Conservation (phyloP, 30 jellyfish, hydroid and myxozoan species). For the Cassiopea andromeda region DNA sequence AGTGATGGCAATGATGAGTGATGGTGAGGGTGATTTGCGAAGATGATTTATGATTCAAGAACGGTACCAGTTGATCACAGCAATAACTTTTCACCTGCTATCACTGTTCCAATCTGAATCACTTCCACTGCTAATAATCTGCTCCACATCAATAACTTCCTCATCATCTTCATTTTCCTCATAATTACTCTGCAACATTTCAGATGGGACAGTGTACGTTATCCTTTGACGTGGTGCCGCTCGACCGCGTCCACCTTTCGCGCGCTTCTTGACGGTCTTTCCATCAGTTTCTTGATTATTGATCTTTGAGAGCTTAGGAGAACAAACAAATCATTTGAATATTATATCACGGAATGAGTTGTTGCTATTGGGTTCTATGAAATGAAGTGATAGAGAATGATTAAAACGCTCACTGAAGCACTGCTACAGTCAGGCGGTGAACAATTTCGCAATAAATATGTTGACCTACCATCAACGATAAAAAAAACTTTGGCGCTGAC, state of each 20-base stretch:
- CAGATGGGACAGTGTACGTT: slow-evolving; percentile 67
- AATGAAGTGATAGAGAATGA: too few relatives aligned
- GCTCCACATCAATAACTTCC: slow-evolving; percentile 47
- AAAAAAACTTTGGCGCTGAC: too few relatives aligned
- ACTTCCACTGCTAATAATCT: slow-evolving; percentile 48
- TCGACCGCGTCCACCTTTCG: slow-evolving; percentile 71
- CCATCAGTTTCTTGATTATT: slow-evolving; percentile 31
- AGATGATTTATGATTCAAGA: background rate
- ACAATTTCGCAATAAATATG: too few relatives aligned
- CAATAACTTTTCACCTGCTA: slow-evolving; percentile 52
- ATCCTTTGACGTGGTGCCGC: slow-evolving; percentile 75
- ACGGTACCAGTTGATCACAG: background rate
- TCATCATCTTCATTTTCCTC: slow-evolving; percentile 67
- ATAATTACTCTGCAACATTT: slow-evolving; percentile 41
- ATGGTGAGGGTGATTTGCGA: background rate
- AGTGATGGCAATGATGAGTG: background rate
- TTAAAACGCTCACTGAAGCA: too few relatives aligned
- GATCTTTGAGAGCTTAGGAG: slow-evolving; percentile 22
- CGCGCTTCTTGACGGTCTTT: slow-evolving; percentile 53
- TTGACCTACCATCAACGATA: too few relatives aligned
- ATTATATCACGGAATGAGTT: background rate
- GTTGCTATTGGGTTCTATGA: too few relatives aligned
- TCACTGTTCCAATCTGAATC: slow-evolving; percentile 78
- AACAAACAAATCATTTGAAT: background rate
- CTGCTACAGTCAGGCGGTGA: too few relatives aligned